Base-by-base conservation (phyloP, 2,888 invertebrate species). In the Aspidiotus rigidus region DNA sequence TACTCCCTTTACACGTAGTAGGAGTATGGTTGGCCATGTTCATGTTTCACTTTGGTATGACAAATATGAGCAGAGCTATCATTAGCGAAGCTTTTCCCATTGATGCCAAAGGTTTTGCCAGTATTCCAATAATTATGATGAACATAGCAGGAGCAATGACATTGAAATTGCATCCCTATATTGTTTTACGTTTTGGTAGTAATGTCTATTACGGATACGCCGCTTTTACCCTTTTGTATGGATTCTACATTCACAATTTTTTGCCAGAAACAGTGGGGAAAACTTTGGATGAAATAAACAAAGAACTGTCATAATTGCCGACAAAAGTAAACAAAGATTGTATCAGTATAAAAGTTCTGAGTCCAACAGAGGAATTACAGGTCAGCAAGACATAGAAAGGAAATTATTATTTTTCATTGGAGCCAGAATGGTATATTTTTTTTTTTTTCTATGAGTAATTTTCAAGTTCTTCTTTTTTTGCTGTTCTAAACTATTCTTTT, bases 11-110 rank as follows among this genome's bases (percentile, higher is more conserved):
- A 13, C 59, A 39, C 0, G 76, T 81, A 0, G 56, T 78, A 1
- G 76, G 80, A 11, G 74, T 84, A 7, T 73, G 82, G 7, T 72
- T 78, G 57, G 83, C 81, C 72, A 82, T 83, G 70, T 79, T 82
- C 71, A 77, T 78, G 28, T 81, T 81, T 70, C 81, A 83, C 0
- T 71, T 83, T 1, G 84, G 83, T 0, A 83, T 82, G 72, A 75
- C 82, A n/a, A 80, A 81, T 0, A 73, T 84, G 7, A 83, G 83
- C 0, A 83, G 82, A 74, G 82, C 83, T 0, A 80, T 83, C 80
- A 75, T 82, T 0, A 82, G 83, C 1, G 83, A 84, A 73, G 77
- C 83, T 6, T 83, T 81, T 72, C 83, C 83, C 0, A 73, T 79
- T 9, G 79, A 80, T 69, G 80, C 83, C 0, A 79, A 82, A 41